phyloP scores from a whole-genome alignment of 1,140 invertebrate species.

The Calephelis nemesis region DNA sequence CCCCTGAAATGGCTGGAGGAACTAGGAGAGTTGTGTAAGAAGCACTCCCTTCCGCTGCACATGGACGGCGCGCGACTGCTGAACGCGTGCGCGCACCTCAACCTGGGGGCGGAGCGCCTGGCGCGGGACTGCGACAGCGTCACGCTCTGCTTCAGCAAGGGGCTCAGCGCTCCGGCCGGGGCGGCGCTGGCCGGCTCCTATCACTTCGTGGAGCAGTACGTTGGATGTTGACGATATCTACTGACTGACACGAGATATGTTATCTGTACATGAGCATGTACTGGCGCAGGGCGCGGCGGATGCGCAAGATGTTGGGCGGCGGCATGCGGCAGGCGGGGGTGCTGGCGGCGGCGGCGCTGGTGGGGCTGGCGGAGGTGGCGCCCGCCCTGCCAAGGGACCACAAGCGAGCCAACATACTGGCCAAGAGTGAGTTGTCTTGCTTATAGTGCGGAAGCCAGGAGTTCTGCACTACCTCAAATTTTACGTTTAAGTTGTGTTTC shows the following conservation, averaged over 20 bases:
- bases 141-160: slow-evolving; percentile 91
- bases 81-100: slow-evolving; percentile 88
- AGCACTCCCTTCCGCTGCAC: slow-evolving; percentile 86
- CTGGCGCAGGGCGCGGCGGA: slow-evolving; percentile 83
- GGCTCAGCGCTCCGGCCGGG: slow-evolving; percentile 93
- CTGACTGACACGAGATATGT: too few species aligned
- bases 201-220: slow-evolving; percentile 88
- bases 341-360: slow-evolving; percentile 91
- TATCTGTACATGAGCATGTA: too few species aligned
- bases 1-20: slow-evolving; percentile 82
- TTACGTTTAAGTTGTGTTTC: too few species aligned
- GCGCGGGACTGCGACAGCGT: slow-evolving; percentile 88
- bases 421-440: slow-evolving; percentile 78
- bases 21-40: slow-evolving; percentile 82
- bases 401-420: slow-evolving; percentile 83
- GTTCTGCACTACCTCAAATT: too few species aligned
- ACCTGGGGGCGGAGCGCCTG: slow-evolving; percentile 81
- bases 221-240: slow-evolving; percentile 24
- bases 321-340: slow-evolving; percentile 95
- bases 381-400: slow-evolving; percentile 88
- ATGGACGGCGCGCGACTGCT: slow-evolving; percentile 97
- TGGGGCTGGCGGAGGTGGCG: slow-evolving; percentile 88
- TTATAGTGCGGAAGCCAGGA: background rate
- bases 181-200: slow-evolving; percentile 90
- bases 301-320: slow-evolving; percentile 93